These are phyloP conservation scores for Pseudotriccus pelzelni DNA, from an alignment of 2,797 vertebrate genomes.

Conservation along the genomic window DNA sequence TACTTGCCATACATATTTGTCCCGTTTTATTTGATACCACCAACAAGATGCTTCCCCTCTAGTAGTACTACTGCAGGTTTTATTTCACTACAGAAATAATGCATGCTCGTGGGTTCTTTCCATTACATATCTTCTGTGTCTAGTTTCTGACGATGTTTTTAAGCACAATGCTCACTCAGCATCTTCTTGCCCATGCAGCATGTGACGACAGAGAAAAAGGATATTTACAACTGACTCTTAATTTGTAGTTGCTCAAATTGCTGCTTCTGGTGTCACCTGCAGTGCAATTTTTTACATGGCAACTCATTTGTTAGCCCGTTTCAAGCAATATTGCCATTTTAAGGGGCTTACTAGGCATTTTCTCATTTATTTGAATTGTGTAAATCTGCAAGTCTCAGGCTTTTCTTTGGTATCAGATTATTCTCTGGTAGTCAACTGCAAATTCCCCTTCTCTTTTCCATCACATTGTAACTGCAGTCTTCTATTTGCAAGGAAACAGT, in stretches of 20 bases:
- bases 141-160: neutral
- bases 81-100: neutral
- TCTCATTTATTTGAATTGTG: neutral
- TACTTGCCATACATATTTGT: neutral
- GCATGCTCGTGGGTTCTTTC: neutral
- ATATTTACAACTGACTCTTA: neutral
- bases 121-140: neutral
- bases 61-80: neutral
- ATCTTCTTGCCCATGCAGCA: neutral
- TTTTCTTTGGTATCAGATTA: neutral
- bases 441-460: neutral
- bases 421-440: neutral
- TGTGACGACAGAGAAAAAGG: neutral
- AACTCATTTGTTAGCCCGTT: neutral
- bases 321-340: neutral
- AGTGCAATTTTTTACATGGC: neutral
- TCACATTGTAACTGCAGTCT: neutral
- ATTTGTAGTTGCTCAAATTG: neutral
- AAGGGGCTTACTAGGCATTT: neutral
- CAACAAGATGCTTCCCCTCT: neutral
- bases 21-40: neutral
- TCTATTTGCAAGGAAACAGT: neutral
- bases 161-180: neutral
- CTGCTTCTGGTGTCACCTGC: neutral
- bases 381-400: neutral